Base-by-base conservation (phyloP, 2,113 vertebrate species). In the Romanogobio albipinnatus region DNA sequence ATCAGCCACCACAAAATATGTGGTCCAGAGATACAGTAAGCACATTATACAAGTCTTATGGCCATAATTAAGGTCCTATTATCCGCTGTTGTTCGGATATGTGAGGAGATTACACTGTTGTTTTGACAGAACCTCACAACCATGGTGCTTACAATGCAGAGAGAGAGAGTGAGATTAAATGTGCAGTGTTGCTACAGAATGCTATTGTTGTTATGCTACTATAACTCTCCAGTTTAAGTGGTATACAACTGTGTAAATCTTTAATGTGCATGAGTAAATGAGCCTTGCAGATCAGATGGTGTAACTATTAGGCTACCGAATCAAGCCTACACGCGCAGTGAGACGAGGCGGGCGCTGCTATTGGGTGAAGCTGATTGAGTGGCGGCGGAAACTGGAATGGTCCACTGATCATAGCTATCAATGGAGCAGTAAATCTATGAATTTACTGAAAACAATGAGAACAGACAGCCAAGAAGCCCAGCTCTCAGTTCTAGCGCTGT, bases 1-100 rank as follows among this genome's bases (percentile, higher is more conserved):
- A 64, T 13, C 64, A 29, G 26, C 68, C 71, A 15, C 19, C 1
- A 43, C 9, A 17, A 80, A 80, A 81, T 51, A 68, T 51, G 61
- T 2, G 49, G 24, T 22, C 49, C 79, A 51, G 61, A 14, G 45
- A 26, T 49, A 78, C 49, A 22, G 76, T 79, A 85, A 33, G 39
- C 62, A 86, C 59, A 83, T 76, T 59, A 61, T 45, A 39, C 14
- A 75, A 75, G 43, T 79, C 43, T 49, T 61, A 83, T 62, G 43
- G 45, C 43, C 80, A 74, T 79, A 86, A 84, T 80, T 79, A 84
- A 24, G 77, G 77, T 13, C 56, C 39, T 62, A 71, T 83, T 83
- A 78, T 75, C 22, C 29, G 64, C 33, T 79, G 76, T 71, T 68
- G 51, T 71, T 78, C 8, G 64, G 45, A 73, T 80, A 49, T 71